A percentile compares a stretch with the other conserved stretches of the same genome.
Conservation (phyloP, 2,797 vertebrate species). For the Clarias laeviceps region DNA sequence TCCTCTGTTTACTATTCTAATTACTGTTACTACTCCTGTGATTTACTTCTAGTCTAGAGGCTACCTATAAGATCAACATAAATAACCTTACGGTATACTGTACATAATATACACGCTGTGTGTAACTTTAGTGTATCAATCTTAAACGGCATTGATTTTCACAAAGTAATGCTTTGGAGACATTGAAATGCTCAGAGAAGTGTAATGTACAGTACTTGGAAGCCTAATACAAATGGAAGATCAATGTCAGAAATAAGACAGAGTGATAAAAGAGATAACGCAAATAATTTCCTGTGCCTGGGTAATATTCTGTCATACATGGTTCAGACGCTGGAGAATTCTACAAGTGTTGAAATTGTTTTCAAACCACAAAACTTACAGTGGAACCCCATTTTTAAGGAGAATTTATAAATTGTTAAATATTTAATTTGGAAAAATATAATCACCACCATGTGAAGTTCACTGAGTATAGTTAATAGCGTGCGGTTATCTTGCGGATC, state of each 20-base stretch:
- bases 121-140: not conserved
- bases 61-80: no score
- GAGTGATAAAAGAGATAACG: conserved; percentile 58
- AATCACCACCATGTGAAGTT: not conserved
- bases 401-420: not conserved
- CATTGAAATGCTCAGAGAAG: conserved; percentile 57
- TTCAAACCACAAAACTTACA: not conserved
- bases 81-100: not conserved
- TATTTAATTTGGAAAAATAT: not conserved
- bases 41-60: not conserved
- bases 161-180: conserved; percentile 32
- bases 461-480: not conserved
- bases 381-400: not conserved
- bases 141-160: conserved; percentile 1
- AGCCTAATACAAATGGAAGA: conserved; percentile 41
- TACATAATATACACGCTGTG: not conserved
- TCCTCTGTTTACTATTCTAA: not conserved
- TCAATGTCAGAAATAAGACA: conserved; percentile 44
- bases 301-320: conserved; percentile 25
- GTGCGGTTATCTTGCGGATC: not conserved
- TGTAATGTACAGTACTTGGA: conserved; percentile 33
- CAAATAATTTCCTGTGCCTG: conserved; percentile 62
- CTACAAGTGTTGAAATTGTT: not conserved
- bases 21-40: not conserved
- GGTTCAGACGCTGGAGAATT: not conserved